phyloP scores from a whole-genome alignment of 2,113 vertebrate genomes.

The Cryptoleucopteryx plumbea region DNA sequence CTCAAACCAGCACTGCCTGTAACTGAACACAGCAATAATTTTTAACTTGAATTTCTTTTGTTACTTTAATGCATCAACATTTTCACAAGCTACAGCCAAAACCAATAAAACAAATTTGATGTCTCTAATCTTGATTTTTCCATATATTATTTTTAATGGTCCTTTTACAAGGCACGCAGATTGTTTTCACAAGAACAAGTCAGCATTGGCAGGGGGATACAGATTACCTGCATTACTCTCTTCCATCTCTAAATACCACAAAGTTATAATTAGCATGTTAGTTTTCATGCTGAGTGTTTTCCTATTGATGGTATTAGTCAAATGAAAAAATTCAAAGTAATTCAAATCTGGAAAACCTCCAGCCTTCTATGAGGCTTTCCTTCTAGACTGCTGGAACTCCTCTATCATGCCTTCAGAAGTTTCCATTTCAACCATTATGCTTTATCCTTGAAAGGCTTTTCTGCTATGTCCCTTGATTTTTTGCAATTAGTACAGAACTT shows the following conservation, averaged over 20 bases:
- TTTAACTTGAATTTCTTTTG: not conserved
- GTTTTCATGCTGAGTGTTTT: not conserved
- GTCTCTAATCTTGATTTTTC: not conserved
- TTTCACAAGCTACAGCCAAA: not conserved
- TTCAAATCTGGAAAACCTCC: not conserved
- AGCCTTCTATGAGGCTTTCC: not conserved
- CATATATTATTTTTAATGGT: not conserved
- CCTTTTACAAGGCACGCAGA: not conserved
- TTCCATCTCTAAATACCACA: not conserved
- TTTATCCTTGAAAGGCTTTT: not conserved
- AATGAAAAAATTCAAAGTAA: not conserved
- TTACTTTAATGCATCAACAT: not conserved
- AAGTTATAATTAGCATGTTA: not conserved
- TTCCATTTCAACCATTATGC: not conserved
- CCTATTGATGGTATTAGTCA: not conserved
- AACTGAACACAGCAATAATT: not conserved
- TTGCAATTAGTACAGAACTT: not conserved
- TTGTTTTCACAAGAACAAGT: not conserved
- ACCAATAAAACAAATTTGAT: not conserved
- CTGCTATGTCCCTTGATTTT: not conserved
- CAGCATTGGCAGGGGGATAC: not conserved
- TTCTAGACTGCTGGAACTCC: not conserved
- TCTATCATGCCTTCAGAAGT: not conserved
- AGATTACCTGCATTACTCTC: not conserved
- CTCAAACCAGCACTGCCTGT: not conserved